These are phyloP conservation scores for Oopsacas minuta DNA, from an alignment of 37 sponge, comb jelly and placozoan species.

Conservation along the genomic window DNA sequence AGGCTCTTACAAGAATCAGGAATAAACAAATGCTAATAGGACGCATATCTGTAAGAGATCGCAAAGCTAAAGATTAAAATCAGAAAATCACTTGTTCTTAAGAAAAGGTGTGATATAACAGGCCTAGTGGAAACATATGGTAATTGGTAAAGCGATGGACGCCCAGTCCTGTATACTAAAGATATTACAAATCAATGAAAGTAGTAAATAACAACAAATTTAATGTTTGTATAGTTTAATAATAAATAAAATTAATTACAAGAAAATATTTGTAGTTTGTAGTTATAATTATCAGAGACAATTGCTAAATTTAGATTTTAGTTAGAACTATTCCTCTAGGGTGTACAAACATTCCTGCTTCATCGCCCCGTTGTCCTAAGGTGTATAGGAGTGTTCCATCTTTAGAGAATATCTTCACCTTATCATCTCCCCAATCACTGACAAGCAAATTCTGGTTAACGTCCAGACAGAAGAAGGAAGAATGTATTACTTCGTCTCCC, in stretches of 20 bases:
- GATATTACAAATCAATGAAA: too few species aligned
- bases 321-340: slow-evolving; percentile 4
- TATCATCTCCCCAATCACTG: not conserved
- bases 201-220: too few species aligned
- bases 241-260: not conserved
- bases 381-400: not conserved
- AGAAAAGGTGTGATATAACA: too few species aligned
- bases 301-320: not conserved
- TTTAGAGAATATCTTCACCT: not conserved
- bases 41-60: too few species aligned
- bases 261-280: slow-evolving; percentile 1
- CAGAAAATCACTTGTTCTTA: too few species aligned
- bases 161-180: too few species aligned
- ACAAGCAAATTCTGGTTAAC: not conserved
- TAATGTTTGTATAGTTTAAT: too few species aligned
- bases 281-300: not conserved
- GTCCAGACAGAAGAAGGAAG: not conserved
- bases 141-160: too few species aligned
- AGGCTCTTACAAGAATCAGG: too few species aligned
- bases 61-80: too few species aligned
- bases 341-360: not conserved
- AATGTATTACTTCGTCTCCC: not conserved
- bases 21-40: too few species aligned
- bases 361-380: not conserved
- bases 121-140: too few species aligned